phyloP scores from a whole-genome alignment of 92 coral and sea anemone genomes.

The Galaxea fascicularis region DNA sequence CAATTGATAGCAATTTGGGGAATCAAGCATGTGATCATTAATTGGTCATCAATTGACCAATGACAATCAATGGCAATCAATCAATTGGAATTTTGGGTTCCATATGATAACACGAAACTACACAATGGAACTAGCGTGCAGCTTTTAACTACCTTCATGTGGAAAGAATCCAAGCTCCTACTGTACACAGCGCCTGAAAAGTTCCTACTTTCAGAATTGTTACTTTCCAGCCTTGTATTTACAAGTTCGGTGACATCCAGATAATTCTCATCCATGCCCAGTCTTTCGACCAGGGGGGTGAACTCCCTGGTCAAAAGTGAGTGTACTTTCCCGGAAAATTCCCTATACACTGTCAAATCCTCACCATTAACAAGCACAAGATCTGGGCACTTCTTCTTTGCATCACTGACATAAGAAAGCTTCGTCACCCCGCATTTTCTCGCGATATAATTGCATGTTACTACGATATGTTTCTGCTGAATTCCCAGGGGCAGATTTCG shows the following conservation, averaged over 20 bases:
- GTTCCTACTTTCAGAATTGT: not conserved
- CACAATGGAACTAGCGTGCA: too few relatives aligned
- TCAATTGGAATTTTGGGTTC: too few relatives aligned
- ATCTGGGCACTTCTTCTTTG: constrained; percentile 82
- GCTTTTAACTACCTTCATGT: constrained; percentile 12
- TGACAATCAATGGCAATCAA: too few relatives aligned
- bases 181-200: constrained; percentile 30
- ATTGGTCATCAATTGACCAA: too few relatives aligned
- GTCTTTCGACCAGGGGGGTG: constrained; percentile 80
- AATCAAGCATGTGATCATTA: too few relatives aligned
- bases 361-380: constrained; percentile 85
- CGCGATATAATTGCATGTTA: constrained; percentile 87
- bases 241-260: constrained; percentile 83
- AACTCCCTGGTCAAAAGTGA: constrained; percentile 49
- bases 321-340: constrained; percentile 73
- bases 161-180: not conserved
- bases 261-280: constrained; percentile 87
- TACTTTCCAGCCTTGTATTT: constrained; percentile 33
- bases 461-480: constrained; percentile 83
- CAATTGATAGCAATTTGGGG: too few relatives aligned
- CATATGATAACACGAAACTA: too few relatives aligned
- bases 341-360: constrained; percentile 77
- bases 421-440: constrained; percentile 80
- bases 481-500: constrained; percentile 75
- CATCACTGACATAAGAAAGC: constrained; percentile 78